Base-by-base conservation (phyloP, 2,113 vertebrate genomes). In the Pavo muticus region DNA sequence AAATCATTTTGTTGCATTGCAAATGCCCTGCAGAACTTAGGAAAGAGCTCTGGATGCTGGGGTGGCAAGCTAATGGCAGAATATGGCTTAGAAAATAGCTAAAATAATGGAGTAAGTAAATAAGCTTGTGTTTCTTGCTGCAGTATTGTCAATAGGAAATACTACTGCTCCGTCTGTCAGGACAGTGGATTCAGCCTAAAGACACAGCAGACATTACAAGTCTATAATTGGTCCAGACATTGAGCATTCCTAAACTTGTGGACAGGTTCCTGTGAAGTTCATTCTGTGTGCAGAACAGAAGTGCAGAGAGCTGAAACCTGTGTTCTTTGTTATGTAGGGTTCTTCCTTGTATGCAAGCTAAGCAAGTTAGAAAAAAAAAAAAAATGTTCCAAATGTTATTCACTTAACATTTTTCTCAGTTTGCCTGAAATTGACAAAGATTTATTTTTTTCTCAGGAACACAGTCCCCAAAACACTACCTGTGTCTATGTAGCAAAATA, bases 251-350 rank as follows among this genome's bases (percentile, higher is more conserved):
- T 47, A 29, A 39, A 42, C 45, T 70, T 87, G 64, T n/a, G 24
- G 21, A 23, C 29, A 16, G 32, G 44, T 47, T 47, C 30, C 30
- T 47, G 44, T 47, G 32, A 47, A 68, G 65, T n/a, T n/a, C 5
- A 15, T 19, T 68, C 42, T 44, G 17, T n/a, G 42, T n/a, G 30
- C 65, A 68, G 65, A 44, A 23, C 4, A 6, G 14, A 32, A 45
- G 20, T n/a, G 14, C 30, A 47, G 14, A 67, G 42, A 32, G 30
- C 42, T n/a, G 65, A 68, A 32, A n/a, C 18, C 48, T 70, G 6
- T 37, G 54, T 7, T 52, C 2, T 0, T 73, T 6, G 0, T 35
- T 59, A 21, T 4, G 5, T 54, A 20, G 24, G 30, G 16, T 25
- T 81, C 18, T 50, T 50, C 48, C 40, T 85, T 61, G 11, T 16